These are phyloP conservation scores for Nemotelus pantherinus DNA, from an alignment of 2,888 invertebrate genomes.

Conservation along the genomic window DNA sequence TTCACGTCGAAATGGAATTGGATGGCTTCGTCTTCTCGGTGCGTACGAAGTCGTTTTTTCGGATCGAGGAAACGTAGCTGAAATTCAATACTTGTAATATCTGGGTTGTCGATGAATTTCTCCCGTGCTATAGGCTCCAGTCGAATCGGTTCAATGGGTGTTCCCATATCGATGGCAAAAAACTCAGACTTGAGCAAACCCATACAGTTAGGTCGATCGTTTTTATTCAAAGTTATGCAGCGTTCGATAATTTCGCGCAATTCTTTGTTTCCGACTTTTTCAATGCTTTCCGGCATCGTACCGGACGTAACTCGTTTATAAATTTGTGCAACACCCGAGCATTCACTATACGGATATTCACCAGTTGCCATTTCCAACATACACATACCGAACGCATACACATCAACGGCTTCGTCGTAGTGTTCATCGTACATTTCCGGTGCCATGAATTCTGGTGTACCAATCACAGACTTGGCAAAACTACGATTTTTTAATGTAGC, in stretches of 20 bases:
- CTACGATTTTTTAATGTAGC: conserved; percentile 98
- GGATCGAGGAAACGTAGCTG: too few relatives aligned
- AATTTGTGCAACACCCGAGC: conserved; percentile 97
- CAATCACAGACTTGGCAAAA: conserved; percentile 98
- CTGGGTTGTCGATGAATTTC: conserved; percentile 58
- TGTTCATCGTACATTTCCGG: conserved; percentile 99
- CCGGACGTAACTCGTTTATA: conserved; percentile 98
- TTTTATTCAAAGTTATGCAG: conserved; percentile 89
- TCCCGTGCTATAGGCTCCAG: conserved; percentile 72
- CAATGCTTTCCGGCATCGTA: conserved; percentile 93
- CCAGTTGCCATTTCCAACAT: conserved; percentile 99
- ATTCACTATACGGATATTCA: conserved; percentile 99
- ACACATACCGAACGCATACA: conserved; percentile 99
- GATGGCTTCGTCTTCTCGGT: conserved; percentile 60
- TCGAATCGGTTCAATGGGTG: conserved; percentile 58
- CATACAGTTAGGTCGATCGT: conserved; percentile 92
- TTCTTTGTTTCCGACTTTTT: conserved; percentile 94
- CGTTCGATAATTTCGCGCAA: conserved; percentile 96
- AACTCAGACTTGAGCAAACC: conserved; percentile 95
- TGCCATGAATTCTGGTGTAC: conserved; percentile 73
- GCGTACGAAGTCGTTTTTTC: too few relatives aligned
- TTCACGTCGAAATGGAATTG: conserved; percentile 97
- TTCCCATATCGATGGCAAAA: conserved; percentile 88
- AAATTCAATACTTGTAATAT: too few relatives aligned
- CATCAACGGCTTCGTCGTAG: conserved; percentile 98